phyloP scores from a whole-genome alignment of 2,888 invertebrate species.

The Polietes domitor region DNA sequence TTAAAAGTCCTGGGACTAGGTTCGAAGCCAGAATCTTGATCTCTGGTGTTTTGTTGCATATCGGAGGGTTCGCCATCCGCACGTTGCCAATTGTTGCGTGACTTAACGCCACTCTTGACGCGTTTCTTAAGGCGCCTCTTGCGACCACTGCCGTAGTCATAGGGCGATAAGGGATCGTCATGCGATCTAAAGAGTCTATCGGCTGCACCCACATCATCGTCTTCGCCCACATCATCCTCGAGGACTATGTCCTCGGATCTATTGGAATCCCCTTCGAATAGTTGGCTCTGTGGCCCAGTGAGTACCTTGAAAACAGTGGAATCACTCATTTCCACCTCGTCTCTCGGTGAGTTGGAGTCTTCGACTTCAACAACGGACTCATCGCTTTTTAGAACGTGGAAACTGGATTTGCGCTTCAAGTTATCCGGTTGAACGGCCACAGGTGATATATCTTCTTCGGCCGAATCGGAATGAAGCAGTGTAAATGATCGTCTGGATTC shows the following conservation, averaged over 20 bases:
- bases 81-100: slow-evolving; percentile 74
- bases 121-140: slow-evolving; percentile 79
- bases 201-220: slow-evolving; percentile 70
- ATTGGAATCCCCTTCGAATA: slow-evolving; percentile 46
- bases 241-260: slow-evolving; percentile 51
- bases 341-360: slow-evolving; percentile 59
- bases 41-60: slow-evolving; percentile 81
- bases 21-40: slow-evolving; percentile 90
- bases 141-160: slow-evolving; percentile 74
- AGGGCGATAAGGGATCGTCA: slow-evolving; percentile 60
- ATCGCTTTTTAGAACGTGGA: slow-evolving; percentile 80
- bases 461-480: slow-evolving; percentile 80
- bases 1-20: slow-evolving; percentile 86
- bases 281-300: slow-evolving; percentile 46
- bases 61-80: slow-evolving; percentile 66
- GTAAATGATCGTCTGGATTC: slow-evolving; percentile 79
- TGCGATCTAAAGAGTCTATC: slow-evolving; percentile 55
- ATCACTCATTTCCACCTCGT: slow-evolving; percentile 66
- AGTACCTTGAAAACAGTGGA: slow-evolving; percentile 75
- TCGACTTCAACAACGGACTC: slow-evolving; percentile 76
- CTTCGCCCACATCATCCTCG: slow-evolving; percentile 42
- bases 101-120: slow-evolving; percentile 76
- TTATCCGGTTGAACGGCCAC: slow-evolving; percentile 66
- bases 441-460: slow-evolving; percentile 75
- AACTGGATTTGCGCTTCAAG: slow-evolving; percentile 79